Evolutionary conservation across 2,797 vertebrate species (phyloP).

Genomic region (Epinephelus awoara): DNA sequence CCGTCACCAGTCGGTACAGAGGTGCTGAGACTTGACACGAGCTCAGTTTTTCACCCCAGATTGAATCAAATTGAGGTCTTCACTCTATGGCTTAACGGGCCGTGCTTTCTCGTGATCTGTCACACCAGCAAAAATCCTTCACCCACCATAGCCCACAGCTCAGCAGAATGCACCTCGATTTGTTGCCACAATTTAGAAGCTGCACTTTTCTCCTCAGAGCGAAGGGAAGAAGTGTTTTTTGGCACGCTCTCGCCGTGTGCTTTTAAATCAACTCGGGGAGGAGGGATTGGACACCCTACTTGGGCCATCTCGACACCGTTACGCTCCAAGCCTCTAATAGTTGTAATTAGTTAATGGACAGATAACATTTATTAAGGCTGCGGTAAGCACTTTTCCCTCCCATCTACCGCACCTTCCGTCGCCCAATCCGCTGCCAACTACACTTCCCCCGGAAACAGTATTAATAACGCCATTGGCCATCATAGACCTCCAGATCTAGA

Average conservation of each 20-base stretch:
- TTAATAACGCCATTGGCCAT: constrained; percentile 74
- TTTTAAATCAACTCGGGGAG: constrained; percentile 83
- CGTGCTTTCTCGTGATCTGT: constrained; percentile 47
- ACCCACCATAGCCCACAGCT: constrained; percentile 54
- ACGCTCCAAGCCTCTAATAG: constrained; percentile 82
- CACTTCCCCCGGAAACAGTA: constrained; percentile 77
- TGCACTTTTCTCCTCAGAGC: constrained; percentile 60
- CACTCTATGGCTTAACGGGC: constrained; percentile 50
- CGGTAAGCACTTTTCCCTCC: constrained; percentile 79
- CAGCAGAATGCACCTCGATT: constrained; percentile 67
- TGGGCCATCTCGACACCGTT: constrained; percentile 68
- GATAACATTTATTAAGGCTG: constrained; percentile 88
- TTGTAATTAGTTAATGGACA: constrained; percentile 90
- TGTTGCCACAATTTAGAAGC: constrained; percentile 66
- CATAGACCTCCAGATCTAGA: constrained; percentile 71
- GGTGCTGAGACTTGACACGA: constrained; percentile 26
- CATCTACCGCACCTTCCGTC: constrained; percentile 58
- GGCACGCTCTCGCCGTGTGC: constrained; percentile 75
- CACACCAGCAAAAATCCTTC: constrained; percentile 67
- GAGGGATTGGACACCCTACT: constrained; percentile 59
- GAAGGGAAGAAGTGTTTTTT: constrained; percentile 61
- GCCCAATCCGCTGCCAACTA: constrained; percentile 67
- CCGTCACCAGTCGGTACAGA: constrained; percentile 32
- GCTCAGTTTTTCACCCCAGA: constrained; percentile 52
- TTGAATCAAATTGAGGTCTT: constrained; percentile 63